Evolutionary conservation across 2,113 vertebrate genomes (phyloP).

Genomic region (Pavo muticus): DNA sequence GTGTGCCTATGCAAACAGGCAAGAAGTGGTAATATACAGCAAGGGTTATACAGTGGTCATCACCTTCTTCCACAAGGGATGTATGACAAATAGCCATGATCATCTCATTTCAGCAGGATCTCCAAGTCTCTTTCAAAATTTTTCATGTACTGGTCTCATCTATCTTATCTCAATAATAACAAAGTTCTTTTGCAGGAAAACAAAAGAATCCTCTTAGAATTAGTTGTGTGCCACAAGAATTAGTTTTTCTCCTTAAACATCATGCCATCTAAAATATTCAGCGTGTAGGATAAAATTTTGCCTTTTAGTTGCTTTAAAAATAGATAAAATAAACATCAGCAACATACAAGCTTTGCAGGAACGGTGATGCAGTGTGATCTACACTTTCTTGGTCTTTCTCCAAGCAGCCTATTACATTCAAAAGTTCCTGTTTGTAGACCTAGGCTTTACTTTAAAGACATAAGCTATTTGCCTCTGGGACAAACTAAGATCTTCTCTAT

Average conservation of each 20-base stretch:
- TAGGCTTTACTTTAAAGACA: neutral
- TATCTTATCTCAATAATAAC: too few species aligned
- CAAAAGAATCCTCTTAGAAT: neutral
- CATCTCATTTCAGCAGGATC: neutral
- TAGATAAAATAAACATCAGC: rapidly evolving
- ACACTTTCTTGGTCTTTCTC: neutral
- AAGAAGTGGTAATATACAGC: too few species aligned
- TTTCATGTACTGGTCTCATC: neutral
- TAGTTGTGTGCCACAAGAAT: neutral
- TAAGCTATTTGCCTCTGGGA: neutral
- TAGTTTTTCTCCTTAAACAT: neutral
- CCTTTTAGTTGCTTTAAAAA: neutral
- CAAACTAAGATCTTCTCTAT: neutral
- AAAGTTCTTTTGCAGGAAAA: neutral
- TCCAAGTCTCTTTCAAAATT: neutral
- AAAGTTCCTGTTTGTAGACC: neutral
- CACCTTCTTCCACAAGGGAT: neutral
- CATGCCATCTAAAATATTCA: neutral
- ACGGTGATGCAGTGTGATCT: rapidly evolving
- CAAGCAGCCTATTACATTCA: neutral
- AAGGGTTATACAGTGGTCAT: neutral
- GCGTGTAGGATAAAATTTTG: neutral
- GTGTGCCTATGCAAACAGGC: neutral
- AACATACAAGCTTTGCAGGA: neutral
- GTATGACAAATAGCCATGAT: neutral